phyloP scores from a whole-genome alignment of 2,888 invertebrate genomes.

The Trichogramma evanescens region DNA sequence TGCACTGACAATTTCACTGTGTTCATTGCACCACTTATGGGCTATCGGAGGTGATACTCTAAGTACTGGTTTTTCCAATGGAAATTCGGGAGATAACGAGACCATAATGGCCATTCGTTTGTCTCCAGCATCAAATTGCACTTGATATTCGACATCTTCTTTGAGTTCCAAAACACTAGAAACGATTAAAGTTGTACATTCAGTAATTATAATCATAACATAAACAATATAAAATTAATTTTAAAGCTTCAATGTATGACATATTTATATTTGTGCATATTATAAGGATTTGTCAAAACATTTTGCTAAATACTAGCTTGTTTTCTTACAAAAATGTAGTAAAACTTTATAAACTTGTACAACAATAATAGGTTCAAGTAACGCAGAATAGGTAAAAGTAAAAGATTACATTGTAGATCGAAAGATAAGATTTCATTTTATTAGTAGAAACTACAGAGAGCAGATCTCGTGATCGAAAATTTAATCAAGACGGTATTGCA shows the following conservation, averaged over 20 bases:
- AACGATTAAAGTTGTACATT: slow-evolving; percentile 9
- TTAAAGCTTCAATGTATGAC: not conserved
- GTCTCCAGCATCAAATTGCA: slow-evolving; percentile 61
- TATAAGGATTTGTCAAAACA: too few relatives aligned
- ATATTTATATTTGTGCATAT: too few relatives aligned
- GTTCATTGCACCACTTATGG: slow-evolving; percentile 68
- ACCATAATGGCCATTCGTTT: slow-evolving; percentile 63
- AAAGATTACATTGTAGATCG: too few relatives aligned
- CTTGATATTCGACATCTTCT: slow-evolving; percentile 66
- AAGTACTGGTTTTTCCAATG: slow-evolving; percentile 66
- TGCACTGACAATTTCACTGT: slow-evolving; percentile 64
- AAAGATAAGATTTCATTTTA: too few relatives aligned
- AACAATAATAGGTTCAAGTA: too few relatives aligned
- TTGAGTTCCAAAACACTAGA: slow-evolving; percentile 63
- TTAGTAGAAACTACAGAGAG: too few relatives aligned
- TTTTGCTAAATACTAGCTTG: too few relatives aligned
- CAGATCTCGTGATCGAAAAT: too few relatives aligned
- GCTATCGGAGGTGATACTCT: slow-evolving; percentile 60
- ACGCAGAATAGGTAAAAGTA: too few relatives aligned
- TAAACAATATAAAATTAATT: slow-evolving; percentile 5
- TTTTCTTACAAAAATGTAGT: too few relatives aligned
- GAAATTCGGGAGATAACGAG: slow-evolving; percentile 63
- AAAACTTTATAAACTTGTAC: too few relatives aligned
- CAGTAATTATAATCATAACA: slow-evolving; percentile 1
- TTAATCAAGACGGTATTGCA: too few relatives aligned